A percentile compares a stretch with the other conserved stretches of the same genome.
phyloP scores from a whole-genome alignment of 2,888 invertebrate species.

The Eumacrocentrus americanus region DNA sequence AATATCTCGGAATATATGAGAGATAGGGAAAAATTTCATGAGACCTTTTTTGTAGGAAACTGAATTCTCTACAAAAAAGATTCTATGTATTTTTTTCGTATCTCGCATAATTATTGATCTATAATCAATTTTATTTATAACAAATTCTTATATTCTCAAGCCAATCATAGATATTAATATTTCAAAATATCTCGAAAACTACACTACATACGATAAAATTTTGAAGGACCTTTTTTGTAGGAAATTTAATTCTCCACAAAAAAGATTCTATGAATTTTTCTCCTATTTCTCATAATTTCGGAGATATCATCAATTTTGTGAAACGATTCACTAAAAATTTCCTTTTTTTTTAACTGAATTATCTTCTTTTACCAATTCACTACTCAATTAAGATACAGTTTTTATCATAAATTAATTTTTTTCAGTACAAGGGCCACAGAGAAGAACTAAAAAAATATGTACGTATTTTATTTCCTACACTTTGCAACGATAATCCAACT shows the following conservation, averaged over 20 bases:
- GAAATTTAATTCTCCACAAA: no score
- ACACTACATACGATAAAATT: no score
- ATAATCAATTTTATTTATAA: no score
- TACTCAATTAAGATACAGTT: constrained; percentile 35
- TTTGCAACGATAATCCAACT: not conserved
- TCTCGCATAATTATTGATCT: no score
- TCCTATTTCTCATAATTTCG: constrained; percentile 42
- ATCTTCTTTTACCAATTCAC: constrained; percentile 42
- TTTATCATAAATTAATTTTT: constrained; percentile 16
- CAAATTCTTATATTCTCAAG: not conserved
- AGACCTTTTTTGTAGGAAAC: no score
- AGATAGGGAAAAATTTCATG: no score
- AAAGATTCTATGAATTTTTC: constrained; percentile 18
- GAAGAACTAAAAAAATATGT: constrained; percentile 44
- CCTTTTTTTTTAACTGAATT: constrained; percentile 49
- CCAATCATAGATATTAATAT: not conserved
- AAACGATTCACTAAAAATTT: constrained; percentile 42
- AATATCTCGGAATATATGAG: not conserved
- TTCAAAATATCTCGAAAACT: no score
- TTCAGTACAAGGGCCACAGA: constrained; percentile 41
- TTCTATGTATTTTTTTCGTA: no score
- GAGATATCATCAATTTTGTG: constrained; percentile 40
- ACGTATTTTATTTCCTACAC: constrained; percentile 30
- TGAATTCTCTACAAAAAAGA: no score
- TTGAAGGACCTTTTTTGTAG: no score